phyloP scores from a whole-genome alignment of 2,797 vertebrate genomes.

The Hippoglossus hippoglossus region DNA sequence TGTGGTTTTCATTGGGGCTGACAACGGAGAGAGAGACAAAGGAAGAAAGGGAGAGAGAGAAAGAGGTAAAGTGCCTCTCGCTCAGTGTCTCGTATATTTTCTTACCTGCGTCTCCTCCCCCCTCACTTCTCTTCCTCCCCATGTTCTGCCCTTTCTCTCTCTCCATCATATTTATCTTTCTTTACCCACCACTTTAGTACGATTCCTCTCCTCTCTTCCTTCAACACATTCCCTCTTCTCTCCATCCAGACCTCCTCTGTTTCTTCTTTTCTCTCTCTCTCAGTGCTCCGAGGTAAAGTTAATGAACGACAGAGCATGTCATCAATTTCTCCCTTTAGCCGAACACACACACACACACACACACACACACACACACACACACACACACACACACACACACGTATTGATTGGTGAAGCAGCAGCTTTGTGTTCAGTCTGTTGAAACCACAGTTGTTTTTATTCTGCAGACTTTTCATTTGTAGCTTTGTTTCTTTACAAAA shows the following conservation, averaged over 20 bases:
- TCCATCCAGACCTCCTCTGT: not conserved
- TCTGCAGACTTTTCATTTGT: conserved; percentile 13
- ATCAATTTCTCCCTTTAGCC: conserved; percentile 56
- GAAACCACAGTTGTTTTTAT: not conserved
- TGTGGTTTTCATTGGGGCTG: conserved; percentile 61
- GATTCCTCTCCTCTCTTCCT: not conserved
- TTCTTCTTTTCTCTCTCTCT: conserved; percentile 26
- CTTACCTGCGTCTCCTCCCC: not conserved
- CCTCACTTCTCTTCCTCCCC: not conserved
- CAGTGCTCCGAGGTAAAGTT: conserved; percentile 50
- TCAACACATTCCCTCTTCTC: not conserved
- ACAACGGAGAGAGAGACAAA: conserved; percentile 29
- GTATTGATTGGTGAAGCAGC: conserved; percentile 40
- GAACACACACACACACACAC: conserved; percentile 21
- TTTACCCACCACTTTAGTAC: too few species aligned
- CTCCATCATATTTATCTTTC: not conserved
- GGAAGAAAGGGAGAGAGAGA: not conserved
- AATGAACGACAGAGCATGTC: conserved; percentile 65
- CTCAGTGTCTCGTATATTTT: not conserved
- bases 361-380: not conserved
- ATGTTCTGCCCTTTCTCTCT: not conserved
- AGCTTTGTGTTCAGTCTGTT: conserved; percentile 8
- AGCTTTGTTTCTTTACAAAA: not conserved
- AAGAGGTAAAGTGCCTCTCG: conserved; percentile 27
- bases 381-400: conserved; percentile 14